Percentiles rank a stretch among this genome's conserved stretches.
These are phyloP conservation scores for Podarcis lilfordi DNA, from an alignment of 2,797 vertebrate species.

Conservation along the genomic window DNA sequence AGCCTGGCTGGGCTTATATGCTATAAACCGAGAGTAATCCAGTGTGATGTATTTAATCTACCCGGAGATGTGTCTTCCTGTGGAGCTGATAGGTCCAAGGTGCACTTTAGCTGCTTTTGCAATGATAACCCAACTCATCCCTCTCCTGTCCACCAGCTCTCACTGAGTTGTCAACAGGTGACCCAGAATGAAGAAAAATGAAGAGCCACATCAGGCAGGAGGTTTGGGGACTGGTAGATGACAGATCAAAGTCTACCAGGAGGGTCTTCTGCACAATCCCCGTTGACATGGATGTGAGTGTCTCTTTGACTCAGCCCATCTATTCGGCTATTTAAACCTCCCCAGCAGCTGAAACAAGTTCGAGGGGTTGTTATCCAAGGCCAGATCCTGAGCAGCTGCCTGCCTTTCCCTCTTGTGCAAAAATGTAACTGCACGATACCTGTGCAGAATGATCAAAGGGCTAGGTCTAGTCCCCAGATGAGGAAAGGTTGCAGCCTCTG, in stretches of 20 bases:
- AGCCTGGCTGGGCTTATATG: background rate
- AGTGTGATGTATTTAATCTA: constrained; percentile 45
- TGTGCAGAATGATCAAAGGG: background rate
- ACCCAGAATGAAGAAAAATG: too few species aligned
- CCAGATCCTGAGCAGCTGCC: background rate
- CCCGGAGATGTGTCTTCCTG: constrained; percentile 21
- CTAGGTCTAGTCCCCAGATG: too few species aligned
- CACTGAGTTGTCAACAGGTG: background rate
- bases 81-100: constrained; percentile 17
- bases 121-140: background rate
- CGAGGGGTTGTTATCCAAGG: background rate
- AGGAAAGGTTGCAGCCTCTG: too few species aligned
- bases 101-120: constrained; percentile 31
- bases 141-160: background rate
- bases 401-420: background rate
- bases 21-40: background rate
- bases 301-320: too few species aligned
- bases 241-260: background rate
- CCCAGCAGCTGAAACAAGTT: background rate
- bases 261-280: background rate
- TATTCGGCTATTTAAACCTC: too few species aligned
- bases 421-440: background rate
- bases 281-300: background rate
- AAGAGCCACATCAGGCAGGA: background rate
- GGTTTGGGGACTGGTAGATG: background rate